A percentile compares a stretch with the other conserved stretches of the same genome.
These are phyloP conservation scores for Acholoe squamosa DNA, from an alignment of 2,888 invertebrate species.

Conservation along the genomic window DNA sequence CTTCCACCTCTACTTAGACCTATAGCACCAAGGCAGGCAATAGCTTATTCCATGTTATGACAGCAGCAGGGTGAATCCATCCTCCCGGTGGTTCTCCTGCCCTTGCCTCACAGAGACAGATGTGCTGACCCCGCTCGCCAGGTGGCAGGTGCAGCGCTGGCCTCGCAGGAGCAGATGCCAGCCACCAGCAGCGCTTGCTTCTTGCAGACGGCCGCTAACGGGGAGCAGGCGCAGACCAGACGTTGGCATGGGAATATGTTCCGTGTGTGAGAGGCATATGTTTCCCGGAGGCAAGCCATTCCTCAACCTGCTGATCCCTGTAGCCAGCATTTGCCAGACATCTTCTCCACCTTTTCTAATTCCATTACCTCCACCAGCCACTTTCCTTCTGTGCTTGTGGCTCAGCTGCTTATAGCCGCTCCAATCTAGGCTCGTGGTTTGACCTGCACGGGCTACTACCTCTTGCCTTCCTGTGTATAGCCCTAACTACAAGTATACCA, in stretches of 20 bases:
- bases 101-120: slow-evolving; percentile 28
- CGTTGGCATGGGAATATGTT: not conserved
- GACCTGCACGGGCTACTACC: no score
- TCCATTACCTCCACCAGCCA: not conserved
- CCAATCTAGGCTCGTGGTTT: no score
- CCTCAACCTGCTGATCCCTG: not conserved
- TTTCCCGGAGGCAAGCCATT: slow-evolving; percentile 17
- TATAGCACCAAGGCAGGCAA: not conserved
- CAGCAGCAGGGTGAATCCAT: not conserved
- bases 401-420: not conserved
- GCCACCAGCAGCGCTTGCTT: not conserved
- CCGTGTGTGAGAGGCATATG: slow-evolving; percentile 4
- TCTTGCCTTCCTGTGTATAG: no score
- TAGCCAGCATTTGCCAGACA: not conserved
- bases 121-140: not conserved
- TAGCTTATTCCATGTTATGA: not conserved
- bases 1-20: no score
- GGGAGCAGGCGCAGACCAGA: slow-evolving; percentile 24
- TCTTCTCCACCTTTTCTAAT: not conserved
- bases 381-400: not conserved
- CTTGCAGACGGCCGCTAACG: not conserved
- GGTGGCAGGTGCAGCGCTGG: slow-evolving; percentile 41
- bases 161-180: slow-evolving; percentile 18
- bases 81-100: slow-evolving; percentile 3
- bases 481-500: no score